Conservation (phyloP, 2,797 vertebrate species). For the Xenopus petersii region DNA sequence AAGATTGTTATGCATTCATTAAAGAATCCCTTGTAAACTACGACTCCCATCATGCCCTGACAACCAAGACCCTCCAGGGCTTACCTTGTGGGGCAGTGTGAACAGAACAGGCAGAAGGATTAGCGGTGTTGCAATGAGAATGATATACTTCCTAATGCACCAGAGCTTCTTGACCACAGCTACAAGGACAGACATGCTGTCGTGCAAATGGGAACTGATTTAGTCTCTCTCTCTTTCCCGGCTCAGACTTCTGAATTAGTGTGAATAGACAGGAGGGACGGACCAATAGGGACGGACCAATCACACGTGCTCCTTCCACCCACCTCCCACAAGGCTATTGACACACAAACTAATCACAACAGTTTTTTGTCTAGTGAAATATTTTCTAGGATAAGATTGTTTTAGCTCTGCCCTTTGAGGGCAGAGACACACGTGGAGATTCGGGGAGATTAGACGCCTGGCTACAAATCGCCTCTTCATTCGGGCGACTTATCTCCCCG, state of each 20-base stretch:
- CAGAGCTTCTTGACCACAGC: slow-evolving; percentile 80
- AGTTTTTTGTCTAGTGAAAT: not conserved
- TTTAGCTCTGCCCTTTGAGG: too few species aligned
- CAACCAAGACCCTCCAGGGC: slow-evolving; percentile 7
- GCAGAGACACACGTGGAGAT: too few species aligned
- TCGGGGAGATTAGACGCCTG: too few species aligned
- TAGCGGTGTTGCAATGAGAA: slow-evolving; percentile 78
- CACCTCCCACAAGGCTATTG: slow-evolving; percentile 7
- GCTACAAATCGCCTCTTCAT: too few species aligned
- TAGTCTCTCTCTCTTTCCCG: not conserved
- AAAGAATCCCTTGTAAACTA: too few species aligned
- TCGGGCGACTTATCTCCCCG: too few species aligned
- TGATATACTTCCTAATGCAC: slow-evolving; percentile 79
- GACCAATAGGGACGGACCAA: too few species aligned
- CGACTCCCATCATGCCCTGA: too few species aligned
- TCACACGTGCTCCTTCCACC: slow-evolving; percentile 12
- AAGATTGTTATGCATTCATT: too few species aligned
- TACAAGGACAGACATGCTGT: slow-evolving; percentile 64
- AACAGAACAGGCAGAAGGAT: slow-evolving; percentile 81
- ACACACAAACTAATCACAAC: not conserved
- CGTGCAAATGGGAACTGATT: not conserved
- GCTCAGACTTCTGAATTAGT: slow-evolving; percentile 7
- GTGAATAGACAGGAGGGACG: not conserved
- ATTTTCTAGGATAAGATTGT: not conserved
- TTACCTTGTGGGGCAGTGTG: slow-evolving; percentile 85